These are phyloP conservation scores for Sebastes taczanowskii DNA, from an alignment of 2,797 vertebrate genomes.

Conservation along the genomic window DNA sequence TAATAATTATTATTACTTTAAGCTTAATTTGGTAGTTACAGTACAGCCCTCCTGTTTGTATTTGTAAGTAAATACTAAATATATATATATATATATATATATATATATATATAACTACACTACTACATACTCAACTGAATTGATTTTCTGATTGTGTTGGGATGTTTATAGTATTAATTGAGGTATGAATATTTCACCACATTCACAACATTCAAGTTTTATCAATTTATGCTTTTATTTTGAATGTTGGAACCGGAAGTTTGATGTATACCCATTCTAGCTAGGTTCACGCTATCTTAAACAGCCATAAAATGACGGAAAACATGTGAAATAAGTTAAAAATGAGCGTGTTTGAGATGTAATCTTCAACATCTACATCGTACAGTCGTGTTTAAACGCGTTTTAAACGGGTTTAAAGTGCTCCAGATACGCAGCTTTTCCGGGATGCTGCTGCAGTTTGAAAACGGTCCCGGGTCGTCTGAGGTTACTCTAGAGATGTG, in stretches of 20 bases:
- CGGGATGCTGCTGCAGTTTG: not conserved
- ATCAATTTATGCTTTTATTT: slow-evolving; percentile 15
- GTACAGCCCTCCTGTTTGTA: no score
- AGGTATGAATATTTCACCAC: no score
- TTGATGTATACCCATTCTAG: fast-evolving
- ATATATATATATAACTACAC: no score
- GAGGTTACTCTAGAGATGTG: not conserved
- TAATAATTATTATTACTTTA: no score
- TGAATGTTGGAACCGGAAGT: not conserved
- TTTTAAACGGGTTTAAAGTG: fast-evolving
- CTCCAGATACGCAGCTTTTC: not conserved
- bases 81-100: no score
- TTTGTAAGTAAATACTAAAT: no score
- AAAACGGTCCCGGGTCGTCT: not conserved
- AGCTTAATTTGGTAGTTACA: no score
- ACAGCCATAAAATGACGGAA: not conserved
- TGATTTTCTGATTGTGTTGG: no score
- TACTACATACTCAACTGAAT: no score
- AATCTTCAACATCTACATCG: fast-evolving
- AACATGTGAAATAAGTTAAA: not conserved
- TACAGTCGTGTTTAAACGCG: fast-evolving
- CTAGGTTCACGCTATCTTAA: not conserved
- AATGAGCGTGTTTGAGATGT: fast-evolving
- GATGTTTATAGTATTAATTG: no score
- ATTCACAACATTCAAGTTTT: no score